Evolutionary conservation across 2,888 invertebrate genomes (phyloP).

Genomic region (Plebejus argus): DNA sequence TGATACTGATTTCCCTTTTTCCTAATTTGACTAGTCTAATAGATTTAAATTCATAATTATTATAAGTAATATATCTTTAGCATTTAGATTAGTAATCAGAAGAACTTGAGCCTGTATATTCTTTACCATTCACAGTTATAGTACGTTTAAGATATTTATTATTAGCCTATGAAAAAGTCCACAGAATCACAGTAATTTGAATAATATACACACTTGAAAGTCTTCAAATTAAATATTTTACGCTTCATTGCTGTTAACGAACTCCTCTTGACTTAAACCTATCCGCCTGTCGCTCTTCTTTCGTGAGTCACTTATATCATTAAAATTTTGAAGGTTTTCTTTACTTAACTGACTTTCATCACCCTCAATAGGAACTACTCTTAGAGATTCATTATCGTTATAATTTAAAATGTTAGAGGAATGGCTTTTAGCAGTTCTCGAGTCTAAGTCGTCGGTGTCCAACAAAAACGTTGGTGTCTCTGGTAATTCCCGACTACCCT

Average conservation of each 20-base stretch:
- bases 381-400: constrained; percentile 56
- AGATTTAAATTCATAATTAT: constrained; percentile 44
- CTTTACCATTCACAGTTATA: constrained; percentile 19
- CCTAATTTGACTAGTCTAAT: constrained; percentile 77
- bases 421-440: constrained; percentile 36
- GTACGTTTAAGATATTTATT: constrained; percentile 26
- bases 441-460: constrained; percentile 70
- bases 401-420: constrained; percentile 40
- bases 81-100: constrained; percentile 44
- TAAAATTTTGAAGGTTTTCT: constrained; percentile 62
- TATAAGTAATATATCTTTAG: constrained; percentile 47
- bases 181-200: constrained; percentile 66
- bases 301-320: constrained; percentile 72
- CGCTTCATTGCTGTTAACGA: constrained; percentile 64
- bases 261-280: constrained; percentile 62
- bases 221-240: constrained; percentile 49
- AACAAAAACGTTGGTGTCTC: constrained; percentile 63
- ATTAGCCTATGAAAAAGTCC: constrained; percentile 33
- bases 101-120: constrained; percentile 31
- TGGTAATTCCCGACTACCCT: constrained; percentile 44
- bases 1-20: constrained; percentile 61
- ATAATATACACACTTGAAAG: constrained; percentile 58
- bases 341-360: constrained; percentile 56
- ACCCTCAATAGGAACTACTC: constrained; percentile 64
- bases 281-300: constrained; percentile 73